Conservation (phyloP, 2,888 invertebrate species). For the Xestia sexstrigata region DNA sequence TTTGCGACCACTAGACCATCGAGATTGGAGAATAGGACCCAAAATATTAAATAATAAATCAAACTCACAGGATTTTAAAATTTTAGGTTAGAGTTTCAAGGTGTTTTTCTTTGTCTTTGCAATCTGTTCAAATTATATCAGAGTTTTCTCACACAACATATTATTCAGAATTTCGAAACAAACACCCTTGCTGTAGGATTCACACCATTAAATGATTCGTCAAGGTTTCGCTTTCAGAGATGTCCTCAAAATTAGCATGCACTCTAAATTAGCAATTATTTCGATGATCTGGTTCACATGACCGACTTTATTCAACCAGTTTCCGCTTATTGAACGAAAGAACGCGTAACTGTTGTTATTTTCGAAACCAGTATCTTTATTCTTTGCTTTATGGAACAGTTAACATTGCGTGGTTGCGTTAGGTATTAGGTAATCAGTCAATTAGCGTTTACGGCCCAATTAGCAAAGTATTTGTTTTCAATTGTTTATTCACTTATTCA, state of each 20-base stretch:
- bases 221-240: conserved; percentile 41
- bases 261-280: conserved; percentile 21
- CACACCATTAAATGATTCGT: conserved; percentile 33
- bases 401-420: conserved; percentile 51
- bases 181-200: conserved; percentile 24
- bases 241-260: conserved; percentile 40
- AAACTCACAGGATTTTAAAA: neutral
- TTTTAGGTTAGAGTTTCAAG: conserved; percentile 8
- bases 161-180: conserved; percentile 9
- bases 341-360: conserved; percentile 50
- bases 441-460: conserved; percentile 20
- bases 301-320: conserved; percentile 50
- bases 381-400: conserved; percentile 53
- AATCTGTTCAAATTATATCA: conserved; percentile 34
- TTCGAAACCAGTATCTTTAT: conserved; percentile 54
- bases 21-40: neutral
- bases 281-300: conserved; percentile 28
- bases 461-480: conserved; percentile 43
- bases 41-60: neutral
- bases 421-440: conserved; percentile 31
- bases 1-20: neutral
- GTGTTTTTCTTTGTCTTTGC: neutral
- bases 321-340: conserved; percentile 54
- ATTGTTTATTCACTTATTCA: neutral
- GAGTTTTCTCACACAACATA: conserved; percentile 34